These are phyloP conservation scores for Pelvicachromis taeniatus DNA, from an alignment of 2,113 vertebrate genomes.

Conservation along the genomic window DNA sequence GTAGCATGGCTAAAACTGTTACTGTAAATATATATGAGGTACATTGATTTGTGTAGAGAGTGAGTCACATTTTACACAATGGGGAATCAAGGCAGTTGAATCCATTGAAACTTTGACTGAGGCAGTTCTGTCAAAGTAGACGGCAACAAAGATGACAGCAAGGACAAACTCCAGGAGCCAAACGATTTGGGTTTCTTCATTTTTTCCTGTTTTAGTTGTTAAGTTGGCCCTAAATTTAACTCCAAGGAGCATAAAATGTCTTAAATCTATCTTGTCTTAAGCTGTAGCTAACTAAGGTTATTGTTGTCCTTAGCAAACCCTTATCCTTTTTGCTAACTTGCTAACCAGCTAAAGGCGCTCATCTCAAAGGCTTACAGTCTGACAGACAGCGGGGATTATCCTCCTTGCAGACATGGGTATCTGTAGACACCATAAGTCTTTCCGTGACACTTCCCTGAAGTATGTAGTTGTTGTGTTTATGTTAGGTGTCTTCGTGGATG, in stretches of 20 bases:
- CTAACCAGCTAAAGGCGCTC: neutral
- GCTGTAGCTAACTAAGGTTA: neutral
- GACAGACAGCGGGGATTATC: neutral
- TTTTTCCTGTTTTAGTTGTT: neutral
- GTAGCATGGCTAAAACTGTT: neutral
- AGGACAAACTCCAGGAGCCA: neutral
- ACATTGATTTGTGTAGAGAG: neutral
- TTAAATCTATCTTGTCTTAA: accelerated
- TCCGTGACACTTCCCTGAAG: neutral
- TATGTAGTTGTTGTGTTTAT: neutral
- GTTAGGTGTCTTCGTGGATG: neutral
- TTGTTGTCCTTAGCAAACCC: neutral
- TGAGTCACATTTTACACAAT: neutral
- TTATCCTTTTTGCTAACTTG: neutral
- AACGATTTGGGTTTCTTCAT: neutral
- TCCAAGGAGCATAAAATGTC: accelerated
- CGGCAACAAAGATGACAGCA: too few relatives aligned
- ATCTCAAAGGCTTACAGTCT: neutral
- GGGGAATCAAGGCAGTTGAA: neutral
- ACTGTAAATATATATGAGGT: neutral
- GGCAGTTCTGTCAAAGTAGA: too few relatives aligned
- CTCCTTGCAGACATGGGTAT: neutral
- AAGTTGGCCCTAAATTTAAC: neutral
- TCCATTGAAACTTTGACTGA: neutral
- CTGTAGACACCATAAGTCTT: neutral